A percentile compares a stretch with the other conserved stretches of the same genome.
phyloP scores from a whole-genome alignment of 2,888 invertebrate genomes.

The Drosophila mulleri region DNA sequence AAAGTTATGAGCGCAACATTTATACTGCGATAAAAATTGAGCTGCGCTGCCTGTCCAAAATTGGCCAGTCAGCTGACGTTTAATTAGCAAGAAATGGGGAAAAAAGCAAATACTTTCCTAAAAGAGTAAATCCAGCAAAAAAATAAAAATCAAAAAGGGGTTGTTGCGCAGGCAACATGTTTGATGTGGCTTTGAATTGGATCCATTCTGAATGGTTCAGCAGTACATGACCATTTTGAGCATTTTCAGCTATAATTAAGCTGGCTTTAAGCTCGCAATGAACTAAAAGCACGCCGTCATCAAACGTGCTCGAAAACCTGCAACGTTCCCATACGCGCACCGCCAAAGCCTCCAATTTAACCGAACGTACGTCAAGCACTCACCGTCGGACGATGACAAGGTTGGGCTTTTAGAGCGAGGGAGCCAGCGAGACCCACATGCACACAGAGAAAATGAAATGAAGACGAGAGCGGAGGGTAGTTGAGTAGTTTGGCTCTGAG shows the following conservation, averaged over 20 bases:
- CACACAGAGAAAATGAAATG: slow-evolving; percentile 2
- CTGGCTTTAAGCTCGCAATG: slow-evolving; percentile 47
- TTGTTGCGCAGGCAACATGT: slow-evolving; percentile 32
- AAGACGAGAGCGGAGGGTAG: neutral
- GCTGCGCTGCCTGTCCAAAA: slow-evolving; percentile 46
- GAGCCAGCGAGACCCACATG: slow-evolving; percentile 2
- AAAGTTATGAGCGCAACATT: slow-evolving; percentile 69
- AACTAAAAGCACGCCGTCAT: slow-evolving; percentile 50
- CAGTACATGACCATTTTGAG: slow-evolving; percentile 16
- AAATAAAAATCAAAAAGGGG: slow-evolving; percentile 12
- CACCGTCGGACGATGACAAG: slow-evolving; percentile 28
- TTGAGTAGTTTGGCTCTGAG: neutral
- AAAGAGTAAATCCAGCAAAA: slow-evolving; percentile 4
- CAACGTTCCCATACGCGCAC: slow-evolving; percentile 22
- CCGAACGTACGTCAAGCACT: slow-evolving; percentile 37
- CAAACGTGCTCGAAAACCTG: slow-evolving; percentile 40
- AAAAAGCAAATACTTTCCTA: slow-evolving; percentile 11
- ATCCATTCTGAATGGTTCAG: slow-evolving; percentile 4
- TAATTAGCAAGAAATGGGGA: slow-evolving; percentile 61
- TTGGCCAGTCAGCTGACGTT: slow-evolving; percentile 59
- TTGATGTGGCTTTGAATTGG: slow-evolving; percentile 69
- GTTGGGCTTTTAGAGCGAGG: slow-evolving; percentile 20
- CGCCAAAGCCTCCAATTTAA: slow-evolving; percentile 48
- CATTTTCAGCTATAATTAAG: slow-evolving; percentile 60
- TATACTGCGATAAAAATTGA: slow-evolving; percentile 64